Evolutionary conservation across 2,888 invertebrate genomes (phyloP).

Genomic region (Sturmia bella): DNA sequence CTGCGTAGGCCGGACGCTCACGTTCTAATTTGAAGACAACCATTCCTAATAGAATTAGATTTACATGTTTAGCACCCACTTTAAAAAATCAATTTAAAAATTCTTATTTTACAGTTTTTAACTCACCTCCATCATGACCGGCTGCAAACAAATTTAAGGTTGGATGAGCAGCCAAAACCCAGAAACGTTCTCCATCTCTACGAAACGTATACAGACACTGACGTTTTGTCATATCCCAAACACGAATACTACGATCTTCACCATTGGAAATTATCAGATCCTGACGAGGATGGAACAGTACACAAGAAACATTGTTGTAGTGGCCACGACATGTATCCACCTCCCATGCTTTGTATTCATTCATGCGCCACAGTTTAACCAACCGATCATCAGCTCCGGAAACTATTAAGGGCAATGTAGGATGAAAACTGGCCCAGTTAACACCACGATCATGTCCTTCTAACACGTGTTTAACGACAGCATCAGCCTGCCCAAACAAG

Average conservation of each 20-base stretch:
- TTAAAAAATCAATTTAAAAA: background rate
- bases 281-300: slow-evolving; percentile 97
- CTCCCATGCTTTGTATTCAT: slow-evolving; percentile 99
- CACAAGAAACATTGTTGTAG: slow-evolving; percentile 99
- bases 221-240: slow-evolving; percentile 99
- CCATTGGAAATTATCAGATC: slow-evolving; percentile 98
- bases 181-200: slow-evolving; percentile 97
- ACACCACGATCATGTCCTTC: slow-evolving; percentile 98
- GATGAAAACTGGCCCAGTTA: slow-evolving; percentile 99
- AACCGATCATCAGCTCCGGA: slow-evolving; percentile 99
- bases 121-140: slow-evolving; percentile 99
- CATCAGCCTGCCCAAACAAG: slow-evolving; percentile 97
- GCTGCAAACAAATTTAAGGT: slow-evolving; percentile 98
- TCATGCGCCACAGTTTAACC: slow-evolving; percentile 99
- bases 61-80: background rate
- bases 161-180: slow-evolving; percentile 98
- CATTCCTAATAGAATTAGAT: slow-evolving; percentile 76
- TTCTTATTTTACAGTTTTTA: background rate
- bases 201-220: slow-evolving; percentile 95
- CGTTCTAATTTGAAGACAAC: slow-evolving; percentile 89
- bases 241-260: slow-evolving; percentile 98
- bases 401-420: slow-evolving; percentile 95
- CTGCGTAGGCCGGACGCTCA: slow-evolving; percentile 97
- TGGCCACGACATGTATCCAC: slow-evolving; percentile 99
- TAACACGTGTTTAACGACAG: slow-evolving; percentile 93